phyloP scores from a whole-genome alignment of 2,113 vertebrate genomes.

The Tauraco erythrolophus region DNA sequence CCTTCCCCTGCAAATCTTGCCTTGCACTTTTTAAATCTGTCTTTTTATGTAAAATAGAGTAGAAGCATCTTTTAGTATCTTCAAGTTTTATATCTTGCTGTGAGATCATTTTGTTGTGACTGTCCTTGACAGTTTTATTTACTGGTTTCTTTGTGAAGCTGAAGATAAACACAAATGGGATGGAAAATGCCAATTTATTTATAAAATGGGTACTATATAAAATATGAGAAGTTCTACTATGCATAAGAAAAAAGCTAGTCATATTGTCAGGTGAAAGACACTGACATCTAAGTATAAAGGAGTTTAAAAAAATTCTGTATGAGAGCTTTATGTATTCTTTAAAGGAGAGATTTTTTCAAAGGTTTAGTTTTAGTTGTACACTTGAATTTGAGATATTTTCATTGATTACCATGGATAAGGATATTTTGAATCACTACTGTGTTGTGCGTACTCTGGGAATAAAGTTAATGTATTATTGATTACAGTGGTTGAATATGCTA shows the following conservation, averaged over 20 bases:
- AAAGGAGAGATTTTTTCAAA: slow-evolving; percentile 72
- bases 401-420: slow-evolving; percentile 73
- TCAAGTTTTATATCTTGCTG: slow-evolving; percentile 82
- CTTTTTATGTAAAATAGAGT: slow-evolving; percentile 85
- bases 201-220: slow-evolving; percentile 81
- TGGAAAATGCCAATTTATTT: slow-evolving; percentile 83
- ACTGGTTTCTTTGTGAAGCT: slow-evolving; percentile 88
- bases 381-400: slow-evolving; percentile 80
- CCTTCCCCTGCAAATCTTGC: slow-evolving; percentile 79
- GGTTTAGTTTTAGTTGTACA: slow-evolving; percentile 76
- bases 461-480: slow-evolving; percentile 82
- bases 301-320: slow-evolving; percentile 69
- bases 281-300: slow-evolving; percentile 56
- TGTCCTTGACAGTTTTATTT: slow-evolving; percentile 86
- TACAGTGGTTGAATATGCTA: slow-evolving; percentile 88
- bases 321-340: slow-evolving; percentile 78
- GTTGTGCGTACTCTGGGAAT: slow-evolving; percentile 72
- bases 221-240: slow-evolving; percentile 75
- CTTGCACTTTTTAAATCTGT: slow-evolving; percentile 89
- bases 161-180: slow-evolving; percentile 75
- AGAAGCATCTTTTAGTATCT: slow-evolving; percentile 78
- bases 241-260: slow-evolving; percentile 68
- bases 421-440: slow-evolving; percentile 85
- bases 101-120: slow-evolving; percentile 81
- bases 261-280: slow-evolving; percentile 63